phyloP scores from a whole-genome alignment of 2,888 invertebrate species.

The Lasioglossum pauxillum region DNA sequence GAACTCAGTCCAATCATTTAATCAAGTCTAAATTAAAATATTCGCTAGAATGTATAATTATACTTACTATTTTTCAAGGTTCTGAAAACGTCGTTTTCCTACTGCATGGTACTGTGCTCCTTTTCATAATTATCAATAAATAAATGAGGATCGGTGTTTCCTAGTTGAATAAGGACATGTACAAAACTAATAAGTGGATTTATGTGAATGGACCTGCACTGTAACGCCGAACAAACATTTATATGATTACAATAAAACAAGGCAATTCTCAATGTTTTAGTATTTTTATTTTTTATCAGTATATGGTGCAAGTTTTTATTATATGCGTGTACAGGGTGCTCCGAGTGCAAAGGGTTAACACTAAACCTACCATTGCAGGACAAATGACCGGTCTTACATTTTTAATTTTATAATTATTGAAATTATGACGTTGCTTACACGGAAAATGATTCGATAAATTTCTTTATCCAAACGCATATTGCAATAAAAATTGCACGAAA shows the following conservation, averaged over 20 bases:
- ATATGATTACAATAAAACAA: constrained; percentile 34
- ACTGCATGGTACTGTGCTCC: constrained; percentile 73
- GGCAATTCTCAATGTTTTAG: background rate
- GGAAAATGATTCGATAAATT: too few relatives aligned
- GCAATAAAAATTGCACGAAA: too few relatives aligned
- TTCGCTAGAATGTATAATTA: background rate
- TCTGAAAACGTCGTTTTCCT: constrained; percentile 72
- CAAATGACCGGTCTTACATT: too few relatives aligned
- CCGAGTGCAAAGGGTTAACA: too few relatives aligned
- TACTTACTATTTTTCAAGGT: constrained; percentile 64
- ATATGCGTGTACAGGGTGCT: background rate
- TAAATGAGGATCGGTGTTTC: background rate
- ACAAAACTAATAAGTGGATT: background rate
- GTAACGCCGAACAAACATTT: background rate
- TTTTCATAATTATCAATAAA: constrained; percentile 49
- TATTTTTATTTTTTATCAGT: background rate
- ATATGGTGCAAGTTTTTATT: background rate
- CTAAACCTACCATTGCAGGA: too few relatives aligned
- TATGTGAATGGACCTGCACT: background rate
- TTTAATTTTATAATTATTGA: too few relatives aligned
- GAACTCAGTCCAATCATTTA: background rate
- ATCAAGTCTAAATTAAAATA: background rate
- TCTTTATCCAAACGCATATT: too few relatives aligned
- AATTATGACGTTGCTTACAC: too few relatives aligned
- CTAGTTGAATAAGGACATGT: background rate